Base-by-base conservation (phyloP, 1,140 invertebrate species). In the Chironomus tepperi region DNA sequence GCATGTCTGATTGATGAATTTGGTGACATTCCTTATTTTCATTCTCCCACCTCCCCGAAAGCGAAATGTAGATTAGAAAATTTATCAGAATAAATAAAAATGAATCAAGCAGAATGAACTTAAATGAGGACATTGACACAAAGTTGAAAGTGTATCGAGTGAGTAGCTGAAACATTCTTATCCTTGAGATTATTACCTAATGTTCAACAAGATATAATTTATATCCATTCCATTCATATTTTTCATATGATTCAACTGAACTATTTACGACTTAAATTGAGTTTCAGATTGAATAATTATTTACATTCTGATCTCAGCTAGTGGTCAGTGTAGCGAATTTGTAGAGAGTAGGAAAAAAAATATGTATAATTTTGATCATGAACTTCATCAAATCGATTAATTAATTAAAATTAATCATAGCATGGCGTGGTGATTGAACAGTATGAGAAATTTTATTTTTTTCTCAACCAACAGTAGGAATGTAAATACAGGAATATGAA, bases 371-470 rank as follows among this genome's bases (percentile, higher is more conserved):
- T 57, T 57, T 57, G 47, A 57, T 57, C 47, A n/a, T 57, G 47
- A 57, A 57, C 47, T 57, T 57, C 8, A 57, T 57, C 47, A 5
- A 57, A 57, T 57, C 47, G 47, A 57, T 57, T 57, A 57, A 57
- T 57, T 57, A 57, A 57, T 57, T 57, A n/a, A n/a, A 57, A 57
- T 57, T 57, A 47, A 47, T 47, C 43, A 57, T 57, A 57, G 47
- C 47, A 47, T 47, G 15, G 47, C 47, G 15, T 7, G 15, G 47
- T 57, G 47, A 57, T 57, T 57, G 47, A 57, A 57, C 47, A 57
- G 47, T 57, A 57, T 57, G 47, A 57, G 47, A 57, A 57, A 57
- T 57, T n/a, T n/a, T n/a, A n/a, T n/a, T n/a, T n/a, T n/a, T 57
- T n/a, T 57, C 24, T 34, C 24, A 34, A 34, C n/a, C 24, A 34